Conservation (phyloP, 2,113 vertebrate species). For the Hoplias malabaricus region DNA sequence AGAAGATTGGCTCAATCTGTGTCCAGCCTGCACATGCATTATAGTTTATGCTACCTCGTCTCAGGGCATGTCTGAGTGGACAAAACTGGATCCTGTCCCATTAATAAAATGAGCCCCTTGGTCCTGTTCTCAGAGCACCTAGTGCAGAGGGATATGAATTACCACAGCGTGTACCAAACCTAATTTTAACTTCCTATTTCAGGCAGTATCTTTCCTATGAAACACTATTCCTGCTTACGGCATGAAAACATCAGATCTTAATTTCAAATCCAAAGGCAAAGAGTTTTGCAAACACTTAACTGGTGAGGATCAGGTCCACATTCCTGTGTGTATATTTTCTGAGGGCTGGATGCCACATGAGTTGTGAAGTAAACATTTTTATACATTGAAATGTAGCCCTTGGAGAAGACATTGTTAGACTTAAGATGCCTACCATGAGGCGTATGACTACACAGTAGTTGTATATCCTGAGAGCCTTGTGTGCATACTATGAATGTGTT, state of each 20-base stretch:
- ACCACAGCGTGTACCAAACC: conserved; percentile 57
- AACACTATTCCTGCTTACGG: conserved; percentile 64
- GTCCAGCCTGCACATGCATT: too few species aligned
- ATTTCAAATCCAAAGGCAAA: conserved; percentile 57
- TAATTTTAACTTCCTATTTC: conserved; percentile 68
- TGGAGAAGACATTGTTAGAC: conserved; percentile 46
- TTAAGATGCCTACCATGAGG: conserved; percentile 44
- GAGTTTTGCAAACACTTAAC: conserved; percentile 31
- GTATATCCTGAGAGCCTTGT: conserved; percentile 67
- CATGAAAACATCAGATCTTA: conserved; percentile 62
- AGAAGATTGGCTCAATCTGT: too few species aligned
- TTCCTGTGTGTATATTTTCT: conserved; percentile 6
- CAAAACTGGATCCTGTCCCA: conserved; percentile 51
- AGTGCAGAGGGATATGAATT: conserved; percentile 55
- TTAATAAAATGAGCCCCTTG: conserved; percentile 30
- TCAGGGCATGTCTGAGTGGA: conserved; percentile 41
- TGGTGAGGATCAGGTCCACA: neutral
- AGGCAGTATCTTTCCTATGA: conserved; percentile 56
- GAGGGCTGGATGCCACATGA: conserved; percentile 22
- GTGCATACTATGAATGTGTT: conserved; percentile 62
- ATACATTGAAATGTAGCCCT: conserved; percentile 48
- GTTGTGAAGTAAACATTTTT: conserved; percentile 31
- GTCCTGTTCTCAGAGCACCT: conserved; percentile 23
- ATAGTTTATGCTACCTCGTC: neutral
- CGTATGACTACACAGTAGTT: conserved; percentile 62